These are phyloP conservation scores for Drosophila imparisetae DNA, from an alignment of 2,888 invertebrate species.

Conservation along the genomic window DNA sequence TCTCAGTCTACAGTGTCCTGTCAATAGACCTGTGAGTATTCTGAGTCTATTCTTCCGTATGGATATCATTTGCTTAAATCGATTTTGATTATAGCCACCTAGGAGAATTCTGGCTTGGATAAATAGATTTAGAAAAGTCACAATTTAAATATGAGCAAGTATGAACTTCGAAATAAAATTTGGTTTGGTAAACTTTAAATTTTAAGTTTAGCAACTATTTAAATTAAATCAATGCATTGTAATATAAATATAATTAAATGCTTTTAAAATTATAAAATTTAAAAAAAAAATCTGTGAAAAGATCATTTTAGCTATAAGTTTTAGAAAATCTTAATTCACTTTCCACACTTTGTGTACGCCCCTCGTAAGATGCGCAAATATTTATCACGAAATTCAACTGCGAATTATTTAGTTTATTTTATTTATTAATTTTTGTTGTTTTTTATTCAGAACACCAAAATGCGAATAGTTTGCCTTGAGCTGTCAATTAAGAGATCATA, in stretches of 20 bases:
- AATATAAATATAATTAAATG: neutral
- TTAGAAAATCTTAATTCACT: neutral
- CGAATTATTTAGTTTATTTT: neutral
- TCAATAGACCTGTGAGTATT: too few relatives aligned
- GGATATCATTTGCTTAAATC: too few relatives aligned
- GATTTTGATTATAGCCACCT: too few relatives aligned
- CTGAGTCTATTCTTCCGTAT: too few relatives aligned
- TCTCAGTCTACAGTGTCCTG: too few relatives aligned
- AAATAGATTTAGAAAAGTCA: neutral
- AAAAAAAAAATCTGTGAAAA: too few relatives aligned
- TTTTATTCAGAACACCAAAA: conserved; percentile 29
- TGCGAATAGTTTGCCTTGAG: conserved; percentile 68
- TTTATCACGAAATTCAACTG: conserved; percentile 3
- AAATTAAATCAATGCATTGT: neutral
- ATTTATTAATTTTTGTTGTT: neutral
- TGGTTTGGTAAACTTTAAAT: neutral
- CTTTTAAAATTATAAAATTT: neutral
- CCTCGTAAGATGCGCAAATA: conserved; percentile 12
- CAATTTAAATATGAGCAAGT: neutral
- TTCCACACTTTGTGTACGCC: neutral
- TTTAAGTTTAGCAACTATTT: neutral
- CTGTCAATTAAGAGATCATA: conserved; percentile 27
- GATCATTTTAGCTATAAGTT: too few relatives aligned
- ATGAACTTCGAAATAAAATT: neutral
- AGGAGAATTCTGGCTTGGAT: too few relatives aligned